These are phyloP conservation scores for Parambassis ranga DNA, from an alignment of 2,797 vertebrate species.

Conservation along the genomic window DNA sequence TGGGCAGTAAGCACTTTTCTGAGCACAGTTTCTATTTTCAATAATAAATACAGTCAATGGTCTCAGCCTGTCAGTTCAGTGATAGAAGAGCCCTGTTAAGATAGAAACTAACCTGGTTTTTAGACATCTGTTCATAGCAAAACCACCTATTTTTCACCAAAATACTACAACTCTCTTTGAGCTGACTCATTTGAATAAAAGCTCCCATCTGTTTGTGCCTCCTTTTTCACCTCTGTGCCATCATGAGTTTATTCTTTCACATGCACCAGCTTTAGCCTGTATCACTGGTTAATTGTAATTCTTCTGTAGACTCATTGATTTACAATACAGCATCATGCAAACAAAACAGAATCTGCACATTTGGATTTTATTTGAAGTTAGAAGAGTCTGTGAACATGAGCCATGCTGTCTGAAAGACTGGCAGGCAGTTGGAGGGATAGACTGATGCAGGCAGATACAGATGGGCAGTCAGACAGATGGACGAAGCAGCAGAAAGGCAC, in stretches of 20 bases:
- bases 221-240: neutral
- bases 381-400: slow-evolving; percentile 29
- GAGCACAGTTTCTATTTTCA: neutral
- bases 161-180: neutral
- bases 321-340: neutral
- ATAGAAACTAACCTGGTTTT: neutral
- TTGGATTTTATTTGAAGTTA: neutral
- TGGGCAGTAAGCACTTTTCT: neutral
- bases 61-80: neutral
- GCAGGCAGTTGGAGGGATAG: slow-evolving; percentile 1
- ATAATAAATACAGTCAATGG: slow-evolving; percentile 6
- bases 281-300: neutral
- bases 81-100: neutral
- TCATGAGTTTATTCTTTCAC: neutral
- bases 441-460: slow-evolving; percentile 45
- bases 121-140: slow-evolving; percentile 1
- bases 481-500: slow-evolving; percentile 32
- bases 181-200: slow-evolving; percentile 7
- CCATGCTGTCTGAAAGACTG: slow-evolving; percentile 25
- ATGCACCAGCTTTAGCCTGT: neutral
- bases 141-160: neutral
- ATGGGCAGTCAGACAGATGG: slow-evolving; percentile 60
- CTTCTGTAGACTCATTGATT: neutral
- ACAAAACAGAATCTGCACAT: neutral
- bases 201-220: neutral